Evolutionary conservation across 2,888 invertebrate genomes (phyloP).

Genomic region (Tiphia femorata): DNA sequence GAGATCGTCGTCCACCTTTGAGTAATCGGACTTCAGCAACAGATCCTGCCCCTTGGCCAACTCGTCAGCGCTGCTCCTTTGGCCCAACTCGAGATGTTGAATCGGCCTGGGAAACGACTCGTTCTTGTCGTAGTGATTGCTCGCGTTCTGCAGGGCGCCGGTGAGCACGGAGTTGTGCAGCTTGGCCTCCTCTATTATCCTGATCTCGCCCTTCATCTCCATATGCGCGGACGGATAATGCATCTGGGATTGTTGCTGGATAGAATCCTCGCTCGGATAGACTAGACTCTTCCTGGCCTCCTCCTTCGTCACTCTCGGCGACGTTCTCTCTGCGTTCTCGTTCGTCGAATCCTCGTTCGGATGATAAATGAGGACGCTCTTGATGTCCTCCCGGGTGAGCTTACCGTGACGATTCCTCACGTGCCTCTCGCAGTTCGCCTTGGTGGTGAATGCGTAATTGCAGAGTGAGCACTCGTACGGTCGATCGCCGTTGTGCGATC

Average conservation of each 20-base stretch:
- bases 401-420: slow-evolving; percentile 92
- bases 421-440: slow-evolving; percentile 97
- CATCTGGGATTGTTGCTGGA: slow-evolving; percentile 29
- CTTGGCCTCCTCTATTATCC: slow-evolving; percentile 47
- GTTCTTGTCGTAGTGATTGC: slow-evolving; percentile 35
- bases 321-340: slow-evolving; percentile 67
- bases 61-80: slow-evolving; percentile 36
- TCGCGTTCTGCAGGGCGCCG: background rate
- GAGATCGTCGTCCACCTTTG: slow-evolving; percentile 69
- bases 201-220: slow-evolving; percentile 38
- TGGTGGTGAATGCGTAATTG: slow-evolving; percentile 96
- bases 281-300: slow-evolving; percentile 58
- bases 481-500: slow-evolving; percentile 94
- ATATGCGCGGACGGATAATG: slow-evolving; percentile 37
- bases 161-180: slow-evolving; percentile 25
- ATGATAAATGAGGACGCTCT: slow-evolving; percentile 88
- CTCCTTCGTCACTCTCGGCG: slow-evolving; percentile 48
- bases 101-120: slow-evolving; percentile 39
- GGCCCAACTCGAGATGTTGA: slow-evolving; percentile 45
- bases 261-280: slow-evolving; percentile 46
- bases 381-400: slow-evolving; percentile 88
- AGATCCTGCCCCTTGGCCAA: slow-evolving; percentile 38
- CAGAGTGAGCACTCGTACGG: slow-evolving; percentile 96
- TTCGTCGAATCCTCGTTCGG: slow-evolving; percentile 88
- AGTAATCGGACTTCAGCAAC: slow-evolving; percentile 40